Base-by-base conservation (phyloP, 1,140 invertebrate genomes). In the Conus ventricosus region DNA sequence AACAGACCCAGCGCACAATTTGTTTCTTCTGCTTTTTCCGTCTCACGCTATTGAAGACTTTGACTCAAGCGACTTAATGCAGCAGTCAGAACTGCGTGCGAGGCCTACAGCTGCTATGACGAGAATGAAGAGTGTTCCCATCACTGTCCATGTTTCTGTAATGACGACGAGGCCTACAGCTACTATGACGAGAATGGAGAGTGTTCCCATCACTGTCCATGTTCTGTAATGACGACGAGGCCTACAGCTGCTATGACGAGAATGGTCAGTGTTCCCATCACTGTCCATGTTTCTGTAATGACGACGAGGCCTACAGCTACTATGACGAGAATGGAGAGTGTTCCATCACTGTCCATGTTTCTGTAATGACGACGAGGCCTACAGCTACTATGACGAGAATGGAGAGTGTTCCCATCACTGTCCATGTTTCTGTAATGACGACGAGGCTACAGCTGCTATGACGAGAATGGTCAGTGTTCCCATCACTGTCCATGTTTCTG, bases 151-250 rank as follows among this genome's bases (percentile, higher is more conserved):
- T 15, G 15, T 60, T 39, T 39, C 39, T 39, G 39, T 39, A n/a
- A n/a, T 91, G 96, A 96, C 15, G 95, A 95, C 87, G 95, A 95
- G 88, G 13, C 20, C 11, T 95, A 95, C 84, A 94, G 93, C 60
- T 93, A 95, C 15, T 63, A 75, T 53, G 55, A 85, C 13, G 84
- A 88, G 75, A n/a, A 88, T 88, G 90, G 89, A 84, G 88, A 86
- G 71, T 23, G 15, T 60, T 60, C 57, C 15, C 15, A 60, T 60
- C 15, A 11, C 57, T 60, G 57, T 15, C 5, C 57, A 60, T 15
- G 15, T 60, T 39, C 39, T 39, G 39, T 39, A n/a, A n/a, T 91
- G 96, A 96, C 15, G 95, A 95, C 87, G 95, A 95, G 88, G 13
- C 20, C 11, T 95, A 95, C 84, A 94, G 93, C 60, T 93, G 95